phyloP scores from a whole-genome alignment of 2,888 invertebrate genomes.

The Amblyteles armatorius region DNA sequence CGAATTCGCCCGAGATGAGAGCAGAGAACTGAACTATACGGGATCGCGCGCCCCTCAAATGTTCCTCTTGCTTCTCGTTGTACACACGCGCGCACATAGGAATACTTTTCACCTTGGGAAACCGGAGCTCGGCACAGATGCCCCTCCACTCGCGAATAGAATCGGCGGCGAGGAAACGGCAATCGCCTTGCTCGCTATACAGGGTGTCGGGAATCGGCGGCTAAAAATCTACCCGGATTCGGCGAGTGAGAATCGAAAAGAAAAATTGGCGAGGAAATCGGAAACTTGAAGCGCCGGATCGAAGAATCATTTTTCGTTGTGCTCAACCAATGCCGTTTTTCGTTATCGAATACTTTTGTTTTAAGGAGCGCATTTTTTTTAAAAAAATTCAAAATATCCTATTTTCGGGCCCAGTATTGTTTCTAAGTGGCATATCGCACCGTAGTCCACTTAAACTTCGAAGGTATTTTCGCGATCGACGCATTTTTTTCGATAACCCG shows the following conservation, averaged over 20 bases:
- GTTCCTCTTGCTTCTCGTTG: conserved; percentile 22
- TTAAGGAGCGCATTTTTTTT: too few relatives aligned
- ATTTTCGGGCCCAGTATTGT: too few relatives aligned
- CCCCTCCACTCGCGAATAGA: conserved; percentile 40
- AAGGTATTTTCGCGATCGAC: too few relatives aligned
- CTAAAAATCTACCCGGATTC: neutral
- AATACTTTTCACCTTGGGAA: conserved; percentile 71
- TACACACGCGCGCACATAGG: conserved; percentile 25
- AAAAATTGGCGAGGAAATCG: too few relatives aligned
- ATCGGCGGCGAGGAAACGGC: conserved; percentile 1
- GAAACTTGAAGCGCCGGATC: too few relatives aligned
- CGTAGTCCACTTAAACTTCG: too few relatives aligned
- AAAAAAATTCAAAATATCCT: too few relatives aligned
- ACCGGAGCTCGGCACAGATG: conserved; percentile 68
- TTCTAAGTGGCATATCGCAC: too few relatives aligned
- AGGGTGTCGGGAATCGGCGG: conserved; percentile 20
- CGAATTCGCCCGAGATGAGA: conserved; percentile 5
- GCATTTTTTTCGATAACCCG: too few relatives aligned
- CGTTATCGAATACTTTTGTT: too few relatives aligned
- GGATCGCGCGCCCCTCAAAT: conserved; percentile 20
- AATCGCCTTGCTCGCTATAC: neutral
- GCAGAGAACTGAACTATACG: neutral
- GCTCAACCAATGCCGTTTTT: too few relatives aligned
- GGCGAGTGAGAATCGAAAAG: neutral
- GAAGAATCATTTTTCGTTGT: too few relatives aligned